A percentile compares a stretch with the other conserved stretches of the same genome.
Evolutionary conservation across 2,888 invertebrate species (phyloP).

Genomic region (Pterostichus niger): DNA sequence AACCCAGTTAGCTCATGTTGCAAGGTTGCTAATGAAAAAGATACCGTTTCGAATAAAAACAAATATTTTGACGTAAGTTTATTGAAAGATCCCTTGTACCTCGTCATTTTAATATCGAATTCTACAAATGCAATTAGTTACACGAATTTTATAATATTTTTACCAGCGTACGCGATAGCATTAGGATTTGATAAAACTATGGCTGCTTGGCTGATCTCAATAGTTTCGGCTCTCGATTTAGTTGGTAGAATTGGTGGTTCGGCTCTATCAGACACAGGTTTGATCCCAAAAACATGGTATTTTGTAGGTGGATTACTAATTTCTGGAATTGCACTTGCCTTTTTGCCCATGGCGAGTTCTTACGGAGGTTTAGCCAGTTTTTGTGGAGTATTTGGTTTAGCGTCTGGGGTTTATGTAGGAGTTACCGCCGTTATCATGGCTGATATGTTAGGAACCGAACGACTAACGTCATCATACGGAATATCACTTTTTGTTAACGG

Average conservation of each 20-base stretch:
- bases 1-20: slow-evolving; percentile 77
- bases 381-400: slow-evolving; percentile 89
- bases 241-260: slow-evolving; percentile 92
- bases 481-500: slow-evolving; percentile 92
- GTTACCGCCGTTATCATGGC: slow-evolving; percentile 94
- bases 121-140: slow-evolving; percentile 93
- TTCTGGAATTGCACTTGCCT: slow-evolving; percentile 86
- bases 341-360: slow-evolving; percentile 84
- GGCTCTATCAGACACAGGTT: slow-evolving; percentile 87
- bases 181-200: slow-evolving; percentile 85
- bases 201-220: slow-evolving; percentile 87
- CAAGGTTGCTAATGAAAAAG: slow-evolving; percentile 74
- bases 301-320: slow-evolving; percentile 88
- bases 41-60: slow-evolving; percentile 75
- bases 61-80: slow-evolving; percentile 88
- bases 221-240: slow-evolving; percentile 89
- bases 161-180: slow-evolving; percentile 87
- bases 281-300: slow-evolving; percentile 90
- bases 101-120: slow-evolving; percentile 90
- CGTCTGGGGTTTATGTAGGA: slow-evolving; percentile 91
- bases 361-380: slow-evolving; percentile 84
- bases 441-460: slow-evolving; percentile 90
- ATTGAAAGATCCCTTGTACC: slow-evolving; percentile 88
- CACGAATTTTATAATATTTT: slow-evolving; percentile 90
- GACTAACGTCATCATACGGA: slow-evolving; percentile 92